Conservation (phyloP, 2,888 invertebrate species). For the Andrena hattorfiana region DNA sequence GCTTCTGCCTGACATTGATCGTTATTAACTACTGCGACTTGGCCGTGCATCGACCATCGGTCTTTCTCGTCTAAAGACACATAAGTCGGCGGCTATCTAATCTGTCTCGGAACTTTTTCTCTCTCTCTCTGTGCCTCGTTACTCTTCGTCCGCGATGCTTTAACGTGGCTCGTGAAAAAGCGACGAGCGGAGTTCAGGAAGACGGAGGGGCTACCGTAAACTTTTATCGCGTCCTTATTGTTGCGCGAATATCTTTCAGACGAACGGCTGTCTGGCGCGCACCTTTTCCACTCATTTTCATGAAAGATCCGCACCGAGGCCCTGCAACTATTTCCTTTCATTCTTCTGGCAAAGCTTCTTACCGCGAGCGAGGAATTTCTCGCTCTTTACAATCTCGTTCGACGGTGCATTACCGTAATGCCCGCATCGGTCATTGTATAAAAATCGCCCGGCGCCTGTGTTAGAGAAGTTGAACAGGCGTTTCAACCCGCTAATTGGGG, state of each 20-base stretch:
- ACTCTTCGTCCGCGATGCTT: slow-evolving; percentile 8
- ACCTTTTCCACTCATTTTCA: slow-evolving; percentile 30
- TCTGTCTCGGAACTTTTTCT: slow-evolving; percentile 22
- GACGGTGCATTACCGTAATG: slow-evolving; percentile 51
- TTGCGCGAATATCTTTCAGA: slow-evolving; percentile 49
- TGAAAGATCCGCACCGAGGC: slow-evolving; percentile 36
- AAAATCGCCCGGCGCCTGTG: neutral
- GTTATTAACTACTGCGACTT: slow-evolving; percentile 24
- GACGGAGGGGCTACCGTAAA: slow-evolving; percentile 25
- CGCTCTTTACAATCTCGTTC: slow-evolving; percentile 43
- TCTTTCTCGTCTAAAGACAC: neutral
- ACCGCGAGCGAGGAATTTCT: slow-evolving; percentile 41
- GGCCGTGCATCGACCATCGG: neutral
- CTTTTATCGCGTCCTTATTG: slow-evolving; percentile 45
- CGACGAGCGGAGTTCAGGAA: neutral
- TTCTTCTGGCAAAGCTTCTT: slow-evolving; percentile 43
- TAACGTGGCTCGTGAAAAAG: slow-evolving; percentile 7
- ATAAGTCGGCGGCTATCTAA: neutral
- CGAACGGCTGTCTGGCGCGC: slow-evolving; percentile 31
- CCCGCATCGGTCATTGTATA: slow-evolving; percentile 3
- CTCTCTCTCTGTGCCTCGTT: slow-evolving; percentile 1
- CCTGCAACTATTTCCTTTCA: slow-evolving; percentile 34
- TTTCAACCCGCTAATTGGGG: too few species aligned
- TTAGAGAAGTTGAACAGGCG: neutral
- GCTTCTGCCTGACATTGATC: slow-evolving; percentile 19